Conservation (phyloP, 92 coral and sea anemone genomes). For the Palythoa heliodiscus region DNA sequence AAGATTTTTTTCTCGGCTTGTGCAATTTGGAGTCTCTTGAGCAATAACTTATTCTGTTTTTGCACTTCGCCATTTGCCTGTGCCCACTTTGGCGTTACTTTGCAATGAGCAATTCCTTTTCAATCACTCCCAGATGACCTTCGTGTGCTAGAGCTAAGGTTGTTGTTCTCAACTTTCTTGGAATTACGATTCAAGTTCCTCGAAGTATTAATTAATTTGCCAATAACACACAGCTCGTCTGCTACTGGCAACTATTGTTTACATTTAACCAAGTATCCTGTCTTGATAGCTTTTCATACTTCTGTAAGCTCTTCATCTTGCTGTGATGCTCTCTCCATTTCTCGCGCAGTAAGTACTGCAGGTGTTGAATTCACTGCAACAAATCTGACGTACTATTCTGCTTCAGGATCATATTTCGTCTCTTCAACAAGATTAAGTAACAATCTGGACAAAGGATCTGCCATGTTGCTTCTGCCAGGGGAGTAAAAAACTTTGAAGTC, state of each 20-base stretch:
- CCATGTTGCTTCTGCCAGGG: constrained; percentile 32
- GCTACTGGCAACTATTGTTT: constrained; percentile 39
- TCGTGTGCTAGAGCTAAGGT: not conserved
- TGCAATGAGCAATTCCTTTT: constrained; percentile 22
- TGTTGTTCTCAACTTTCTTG: not conserved
- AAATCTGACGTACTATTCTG: constrained; percentile 42
- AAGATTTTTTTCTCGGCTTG: constrained; percentile 6
- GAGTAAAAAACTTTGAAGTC: constrained; percentile 20
- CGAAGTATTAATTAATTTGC: not conserved
- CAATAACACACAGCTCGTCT: constrained; percentile 31
- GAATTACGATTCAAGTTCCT: constrained; percentile 5
- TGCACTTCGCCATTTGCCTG: constrained; percentile 41
- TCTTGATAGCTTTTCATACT: constrained; percentile 23
- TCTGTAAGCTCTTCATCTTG: constrained; percentile 38
- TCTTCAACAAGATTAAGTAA: not conserved
- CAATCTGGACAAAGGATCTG: constrained; percentile 42
- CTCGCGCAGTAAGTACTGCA: constrained; percentile 45
- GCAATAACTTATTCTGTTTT: constrained; percentile 2
- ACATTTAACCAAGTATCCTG: constrained; percentile 49
- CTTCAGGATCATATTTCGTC: constrained; percentile 16
- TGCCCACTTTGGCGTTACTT: constrained; percentile 32
- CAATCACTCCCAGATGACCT: not conserved
- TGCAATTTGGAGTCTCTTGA: constrained; percentile 20
- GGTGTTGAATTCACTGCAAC: constrained; percentile 49
- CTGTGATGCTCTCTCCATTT: constrained; percentile 44